Evolutionary conservation across 2,113 vertebrate genomes (phyloP).

Genomic region (Pangasianodon gigas): DNA sequence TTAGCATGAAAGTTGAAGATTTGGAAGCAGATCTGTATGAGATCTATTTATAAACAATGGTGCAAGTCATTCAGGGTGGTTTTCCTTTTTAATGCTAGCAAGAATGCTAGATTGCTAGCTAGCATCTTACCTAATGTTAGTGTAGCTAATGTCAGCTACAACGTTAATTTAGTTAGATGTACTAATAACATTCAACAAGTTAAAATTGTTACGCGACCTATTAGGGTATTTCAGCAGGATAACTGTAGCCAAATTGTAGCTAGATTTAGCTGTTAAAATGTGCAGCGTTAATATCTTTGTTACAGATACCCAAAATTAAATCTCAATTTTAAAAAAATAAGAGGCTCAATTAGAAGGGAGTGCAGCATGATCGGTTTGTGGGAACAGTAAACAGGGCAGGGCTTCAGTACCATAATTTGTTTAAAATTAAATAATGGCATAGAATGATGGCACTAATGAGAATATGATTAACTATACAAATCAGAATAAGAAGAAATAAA

Average conservation of each 20-base stretch:
- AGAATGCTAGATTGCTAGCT: background rate
- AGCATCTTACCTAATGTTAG: background rate
- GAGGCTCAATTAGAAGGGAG: background rate
- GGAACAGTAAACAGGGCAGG: background rate
- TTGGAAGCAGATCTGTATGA: background rate
- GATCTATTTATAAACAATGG: background rate
- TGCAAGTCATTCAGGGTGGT: background rate
- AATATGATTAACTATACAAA: background rate
- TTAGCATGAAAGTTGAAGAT: no score
- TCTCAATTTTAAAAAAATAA: background rate
- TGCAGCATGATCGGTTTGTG: background rate
- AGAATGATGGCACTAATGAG: background rate
- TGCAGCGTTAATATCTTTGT: background rate
- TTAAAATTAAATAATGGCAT: background rate
- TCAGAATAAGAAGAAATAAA: background rate
- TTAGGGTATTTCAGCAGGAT: background rate
- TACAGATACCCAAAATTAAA: background rate
- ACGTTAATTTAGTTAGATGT: background rate
- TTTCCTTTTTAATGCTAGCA: background rate
- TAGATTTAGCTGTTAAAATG: background rate
- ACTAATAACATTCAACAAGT: background rate
- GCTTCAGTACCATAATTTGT: background rate
- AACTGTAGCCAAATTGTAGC: background rate
- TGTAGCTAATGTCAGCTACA: background rate
- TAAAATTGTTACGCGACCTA: background rate